Evolutionary conservation across 2,797 vertebrate species (phyloP).

Genomic region (Chloroceryle amazona): DNA sequence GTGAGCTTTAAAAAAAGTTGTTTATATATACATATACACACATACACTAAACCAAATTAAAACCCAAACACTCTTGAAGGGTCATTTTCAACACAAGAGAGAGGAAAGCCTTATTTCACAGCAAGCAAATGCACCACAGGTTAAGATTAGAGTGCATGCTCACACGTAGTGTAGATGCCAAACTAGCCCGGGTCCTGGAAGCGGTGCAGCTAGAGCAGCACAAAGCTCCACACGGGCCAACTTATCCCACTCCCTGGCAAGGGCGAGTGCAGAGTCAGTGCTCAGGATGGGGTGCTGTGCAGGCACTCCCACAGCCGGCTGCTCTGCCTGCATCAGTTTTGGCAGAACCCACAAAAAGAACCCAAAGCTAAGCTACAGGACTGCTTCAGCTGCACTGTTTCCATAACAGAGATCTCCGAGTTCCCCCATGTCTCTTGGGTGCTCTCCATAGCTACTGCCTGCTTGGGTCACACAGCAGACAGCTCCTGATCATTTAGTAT

Average conservation of each 20-base stretch:
- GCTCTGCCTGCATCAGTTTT: not conserved
- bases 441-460: not conserved
- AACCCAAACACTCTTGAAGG: constrained; percentile 45
- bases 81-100: not conserved
- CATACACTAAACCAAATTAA: constrained; percentile 70
- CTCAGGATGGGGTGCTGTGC: not conserved
- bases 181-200: constrained; percentile 23
- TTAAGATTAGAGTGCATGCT: constrained; percentile 38
- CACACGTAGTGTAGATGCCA: constrained; percentile 29
- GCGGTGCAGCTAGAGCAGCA: not conserved
- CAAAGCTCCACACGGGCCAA: not conserved
- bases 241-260: not conserved
- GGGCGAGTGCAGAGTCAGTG: fast-evolving
- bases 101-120: constrained; percentile 72
- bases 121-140: constrained; percentile 73
- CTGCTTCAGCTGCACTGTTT: not conserved
- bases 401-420: not conserved
- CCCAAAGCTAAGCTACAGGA: not conserved
- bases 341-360: not conserved
- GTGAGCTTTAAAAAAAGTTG: constrained; percentile 73
- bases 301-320: not conserved
- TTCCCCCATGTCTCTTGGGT: not conserved
- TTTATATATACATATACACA: constrained; percentile 77
- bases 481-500: not conserved
- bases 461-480: not conserved